Percentiles rank a stretch among this genome's conserved stretches.
Evolutionary conservation across 2,797 vertebrate genomes (phyloP).

Genomic region (Molossus molossus): DNA sequence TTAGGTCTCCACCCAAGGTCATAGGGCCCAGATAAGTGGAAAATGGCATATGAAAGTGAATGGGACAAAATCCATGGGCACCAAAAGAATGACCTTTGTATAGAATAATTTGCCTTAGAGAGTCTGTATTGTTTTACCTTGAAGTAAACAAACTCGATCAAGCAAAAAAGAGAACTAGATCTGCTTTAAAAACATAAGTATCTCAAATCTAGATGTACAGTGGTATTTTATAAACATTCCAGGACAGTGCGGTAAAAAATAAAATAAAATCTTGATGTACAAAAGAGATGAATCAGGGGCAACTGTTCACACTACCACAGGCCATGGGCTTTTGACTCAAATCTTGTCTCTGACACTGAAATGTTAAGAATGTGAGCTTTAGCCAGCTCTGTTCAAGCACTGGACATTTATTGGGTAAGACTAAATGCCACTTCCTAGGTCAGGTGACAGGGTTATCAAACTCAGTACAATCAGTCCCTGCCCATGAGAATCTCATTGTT

Average conservation of each 20-base stretch:
- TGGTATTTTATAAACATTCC: background rate
- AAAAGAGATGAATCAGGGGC: background rate
- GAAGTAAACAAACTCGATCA: slow-evolving; percentile 64
- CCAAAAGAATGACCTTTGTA: slow-evolving; percentile 67
- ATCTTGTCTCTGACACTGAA: slow-evolving; percentile 30
- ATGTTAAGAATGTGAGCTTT: background rate
- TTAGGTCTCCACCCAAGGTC: slow-evolving; percentile 78
- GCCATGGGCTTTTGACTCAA: background rate
- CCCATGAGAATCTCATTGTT: background rate
- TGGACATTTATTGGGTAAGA: background rate
- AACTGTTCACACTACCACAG: slow-evolving; percentile 31
- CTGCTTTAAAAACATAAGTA: slow-evolving; percentile 66
- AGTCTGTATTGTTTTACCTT: slow-evolving; percentile 79
- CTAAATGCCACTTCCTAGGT: background rate
- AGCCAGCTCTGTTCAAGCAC: background rate
- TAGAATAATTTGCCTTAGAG: slow-evolving; percentile 69
- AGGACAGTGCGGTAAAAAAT: background rate
- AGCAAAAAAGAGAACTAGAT: background rate
- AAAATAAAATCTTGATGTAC: slow-evolving; percentile 40
- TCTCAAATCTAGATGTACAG: slow-evolving; percentile 14
- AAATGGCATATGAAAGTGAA: slow-evolving; percentile 67
- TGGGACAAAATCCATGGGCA: slow-evolving; percentile 79
- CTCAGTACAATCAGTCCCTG: background rate
- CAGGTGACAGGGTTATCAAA: background rate
- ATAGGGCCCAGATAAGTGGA: slow-evolving; percentile 68